Evolutionary conservation across 2,113 vertebrate species (phyloP), one percentile per base, ranked within the genome.

Genomic region (Manacus vitellinus): DNA sequence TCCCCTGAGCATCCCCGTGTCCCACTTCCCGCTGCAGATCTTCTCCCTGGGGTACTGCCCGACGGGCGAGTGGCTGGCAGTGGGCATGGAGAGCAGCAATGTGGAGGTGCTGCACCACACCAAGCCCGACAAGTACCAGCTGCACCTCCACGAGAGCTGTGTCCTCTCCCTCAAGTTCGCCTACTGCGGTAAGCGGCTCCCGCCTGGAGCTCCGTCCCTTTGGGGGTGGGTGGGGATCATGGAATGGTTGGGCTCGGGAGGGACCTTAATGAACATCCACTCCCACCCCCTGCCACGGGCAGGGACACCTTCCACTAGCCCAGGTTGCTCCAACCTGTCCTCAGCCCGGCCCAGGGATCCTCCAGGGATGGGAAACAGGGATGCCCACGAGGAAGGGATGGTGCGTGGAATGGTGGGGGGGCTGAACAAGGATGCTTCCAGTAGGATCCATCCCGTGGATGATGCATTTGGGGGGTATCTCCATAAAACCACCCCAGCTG

Each of bases 41-140:
- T 99, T 99, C 97, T 99, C 99, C 0, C 97, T 99, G 97, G 99
- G 99, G 3, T 99, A 99, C 97, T 99, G 99, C 97, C 99, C 99
- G 14, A 99, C 99, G 0, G 99, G 99, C 3, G 99, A 99, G 95
- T 99, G 99, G 99, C 97, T 99, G 85, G 99, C 99, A 0, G 99
- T 99, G 96, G 99, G 99, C 54, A 99, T 99, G 99, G 99, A 99
- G 98, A 99, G 99, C 98, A 99, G 99, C 97, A 99, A 99, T 2
- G 99, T 99, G 97, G 99, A 99, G 76, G 99, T 99, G 12, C 98
- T 99, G 71, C 99, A 99, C 97, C 99, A 99, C 98, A 99, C 99
- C 67, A 99, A 99, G 72, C 99, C 99, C 0, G 99, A 99, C 98
- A 99, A 99, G 82, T 99, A 99, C 97, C 99, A 99, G 98, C 98